These are phyloP conservation scores for Dicyrtoma fusca DNA, from an alignment of 2,888 invertebrate genomes.

Conservation along the genomic window DNA sequence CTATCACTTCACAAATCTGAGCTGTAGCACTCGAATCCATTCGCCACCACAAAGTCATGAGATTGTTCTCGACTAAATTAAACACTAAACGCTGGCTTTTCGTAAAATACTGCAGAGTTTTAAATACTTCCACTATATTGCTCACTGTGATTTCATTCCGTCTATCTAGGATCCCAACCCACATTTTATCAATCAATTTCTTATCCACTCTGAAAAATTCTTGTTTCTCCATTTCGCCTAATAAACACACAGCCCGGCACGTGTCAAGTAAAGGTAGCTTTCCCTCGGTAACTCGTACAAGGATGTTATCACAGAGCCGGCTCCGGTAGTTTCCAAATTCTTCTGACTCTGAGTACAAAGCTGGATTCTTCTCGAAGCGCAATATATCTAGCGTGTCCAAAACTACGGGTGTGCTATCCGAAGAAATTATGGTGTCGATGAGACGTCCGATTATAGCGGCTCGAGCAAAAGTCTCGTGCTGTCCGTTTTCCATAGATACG, in stretches of 20 bases:
- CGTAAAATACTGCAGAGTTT: conserved; percentile 65
- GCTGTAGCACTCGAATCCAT: conserved; percentile 57
- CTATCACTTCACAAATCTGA: conserved; percentile 56
- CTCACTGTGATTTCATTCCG: conserved; percentile 65
- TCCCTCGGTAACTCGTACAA: conserved; percentile 67
- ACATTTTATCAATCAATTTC: conserved; percentile 67
- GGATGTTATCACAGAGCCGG: conserved; percentile 67
- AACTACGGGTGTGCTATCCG: conserved; percentile 60
- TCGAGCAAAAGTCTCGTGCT: conserved; percentile 60
- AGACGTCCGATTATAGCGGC: conserved; percentile 62
- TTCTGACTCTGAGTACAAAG: conserved; percentile 53
- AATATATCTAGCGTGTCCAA: conserved; percentile 61
- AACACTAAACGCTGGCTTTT: conserved; percentile 67
- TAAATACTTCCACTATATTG: conserved; percentile 66
- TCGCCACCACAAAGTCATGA: conserved; percentile 65
- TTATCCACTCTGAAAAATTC: conserved; percentile 60
- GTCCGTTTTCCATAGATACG: conserved; percentile 57
- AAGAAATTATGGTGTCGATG: conserved; percentile 62
- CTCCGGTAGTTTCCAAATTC: conserved; percentile 60
- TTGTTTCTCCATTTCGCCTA: conserved; percentile 63
- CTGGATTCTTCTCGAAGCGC: conserved; percentile 52
- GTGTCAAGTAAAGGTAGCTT: conserved; percentile 66
- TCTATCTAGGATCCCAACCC: conserved; percentile 68
- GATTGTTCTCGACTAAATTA: conserved; percentile 66
- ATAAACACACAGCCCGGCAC: conserved; percentile 65